A percentile compares a stretch with the other conserved stretches of the same genome.
Evolutionary conservation across 2,888 invertebrate genomes (phyloP).

Genomic region (Eumacrocentrus americanus): DNA sequence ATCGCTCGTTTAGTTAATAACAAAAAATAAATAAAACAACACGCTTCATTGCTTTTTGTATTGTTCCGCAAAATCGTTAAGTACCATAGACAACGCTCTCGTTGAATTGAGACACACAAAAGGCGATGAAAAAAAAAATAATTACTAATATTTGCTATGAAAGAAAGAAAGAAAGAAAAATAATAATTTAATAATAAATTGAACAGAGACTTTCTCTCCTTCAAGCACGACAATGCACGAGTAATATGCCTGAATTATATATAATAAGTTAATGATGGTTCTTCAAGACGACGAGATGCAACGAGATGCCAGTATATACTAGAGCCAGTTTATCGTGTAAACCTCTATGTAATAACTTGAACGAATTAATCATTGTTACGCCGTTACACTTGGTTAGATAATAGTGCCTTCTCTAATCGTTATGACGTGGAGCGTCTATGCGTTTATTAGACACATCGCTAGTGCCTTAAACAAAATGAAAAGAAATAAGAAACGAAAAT

Average conservation of each 20-base stretch:
- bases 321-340: constrained; percentile 55
- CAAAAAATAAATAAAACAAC: neutral
- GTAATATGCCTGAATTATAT: constrained; percentile 31
- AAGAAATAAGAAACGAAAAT: neutral
- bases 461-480: constrained; percentile 55
- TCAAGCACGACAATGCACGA: constrained; percentile 30
- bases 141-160: neutral
- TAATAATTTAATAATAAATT: constrained; percentile 12
- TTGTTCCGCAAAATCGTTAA: constrained; percentile 11
- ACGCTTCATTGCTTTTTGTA: constrained; percentile 22
- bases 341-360: constrained; percentile 42
- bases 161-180: constrained; percentile 9
- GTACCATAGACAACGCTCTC: neutral
- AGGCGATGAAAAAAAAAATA: neutral
- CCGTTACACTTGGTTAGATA: constrained; percentile 45
- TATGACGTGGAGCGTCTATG: constrained; percentile 40
- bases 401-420: constrained; percentile 58
- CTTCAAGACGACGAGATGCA: constrained; percentile 37
- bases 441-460: constrained; percentile 45
- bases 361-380: constrained; percentile 41
- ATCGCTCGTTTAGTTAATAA: neutral
- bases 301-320: constrained; percentile 57
- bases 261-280: constrained; percentile 23
- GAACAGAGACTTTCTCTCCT: constrained; percentile 33
- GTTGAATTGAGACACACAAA: constrained; percentile 5